Base-by-base conservation (phyloP, 2,888 invertebrate genomes). In the Melolontha melolontha region DNA sequence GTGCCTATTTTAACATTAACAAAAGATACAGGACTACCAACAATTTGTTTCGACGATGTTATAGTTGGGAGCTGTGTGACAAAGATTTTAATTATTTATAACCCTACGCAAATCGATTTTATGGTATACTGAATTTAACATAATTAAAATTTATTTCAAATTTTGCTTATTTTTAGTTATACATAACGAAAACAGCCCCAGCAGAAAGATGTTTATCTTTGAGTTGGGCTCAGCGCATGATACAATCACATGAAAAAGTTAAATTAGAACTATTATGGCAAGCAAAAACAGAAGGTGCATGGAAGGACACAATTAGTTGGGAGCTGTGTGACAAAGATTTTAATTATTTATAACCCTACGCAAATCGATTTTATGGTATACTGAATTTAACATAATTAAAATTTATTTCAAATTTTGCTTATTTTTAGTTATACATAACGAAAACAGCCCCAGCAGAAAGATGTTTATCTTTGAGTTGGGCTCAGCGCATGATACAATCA, bases 41-140 rank as follows among this genome's bases (percentile, higher is more conserved):
- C 88, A 83, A 86, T 91, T 14, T 84, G 87, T n/a, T 91, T 91
- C 76, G 89, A 91, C 71, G 86, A 90, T 84, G 87, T 91, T 66
- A 82, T 85, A 5, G 83, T 91, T 66, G 88, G 89, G 12, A 84
- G 86, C 49, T 82, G 85, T 10, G 86, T 86, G 65, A 85, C 84
- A 65, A 85, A 87, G 72, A 81, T 82, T 57, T 80, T 91, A 67
- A 85, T 87, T 74, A 82, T 91, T 11, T 81, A 84, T 59, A 91
- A 91, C 81, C 89, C 91, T 10, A 82, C 84, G 14, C 76, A 79
- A 29, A 78, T 79, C 16, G 80, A 83, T 70, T 80, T 85, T 71
- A 78, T 83, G 80, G 86, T 87, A 80, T 79, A 72, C 73, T 1
- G 1, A 6, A 34, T 50, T 84, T 17, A 51, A 52, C 50, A 50